Evolutionary conservation across 2,888 invertebrate species (phyloP), one percentile per base, ranked within the genome.

Genomic region (Frankliniella intonsa): DNA sequence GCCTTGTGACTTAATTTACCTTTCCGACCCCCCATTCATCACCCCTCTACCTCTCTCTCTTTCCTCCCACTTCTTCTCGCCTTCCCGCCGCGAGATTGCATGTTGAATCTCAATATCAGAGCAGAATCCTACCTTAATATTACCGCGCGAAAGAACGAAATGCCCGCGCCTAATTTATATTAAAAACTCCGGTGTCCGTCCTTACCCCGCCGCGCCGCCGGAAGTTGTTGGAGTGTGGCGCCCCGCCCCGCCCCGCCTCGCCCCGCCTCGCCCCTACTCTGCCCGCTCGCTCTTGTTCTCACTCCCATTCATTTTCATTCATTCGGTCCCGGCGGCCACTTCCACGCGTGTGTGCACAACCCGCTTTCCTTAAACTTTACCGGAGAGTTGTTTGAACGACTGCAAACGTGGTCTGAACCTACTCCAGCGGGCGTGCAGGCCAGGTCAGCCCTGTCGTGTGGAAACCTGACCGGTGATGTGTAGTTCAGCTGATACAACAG

Each of bases 251-350:
- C 55, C 55, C 55, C 55, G 3, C 55, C 55, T n/a, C 55, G 51
- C 51, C 51, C 51, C 51, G 51, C 51, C 9, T 14, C 55, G 3
- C 55, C 55, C 55, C 55, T 12, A 2, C n/a, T 2, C 55, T 9
- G 65, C 65, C n/a, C 19, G n/a, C 69, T 25, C 69, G 25, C 12
- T 12, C 62, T n/a, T 22, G 25, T 25, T 5, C 38, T 76, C 69
- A 76, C 25, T 76, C 69, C 12, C 69, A 76, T 76, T 76, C 69
- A 76, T 76, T 76, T 76, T 76, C 69, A 76, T 76, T 22, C 25
- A 76, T 76, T 76, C 25, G 69, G 22, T 62, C 17, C 3, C 19
- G 14, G 55, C 38, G 38, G 38, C 38, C 38, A 3, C 38, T 38
- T 38, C 38, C 38, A 38, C 38, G 5, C 38, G 38, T 38, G 38